Percentiles rank a stretch among this genome's conserved stretches.
Evolutionary conservation across 1,140 invertebrate species (phyloP).

Genomic region (Apis cerana): DNA sequence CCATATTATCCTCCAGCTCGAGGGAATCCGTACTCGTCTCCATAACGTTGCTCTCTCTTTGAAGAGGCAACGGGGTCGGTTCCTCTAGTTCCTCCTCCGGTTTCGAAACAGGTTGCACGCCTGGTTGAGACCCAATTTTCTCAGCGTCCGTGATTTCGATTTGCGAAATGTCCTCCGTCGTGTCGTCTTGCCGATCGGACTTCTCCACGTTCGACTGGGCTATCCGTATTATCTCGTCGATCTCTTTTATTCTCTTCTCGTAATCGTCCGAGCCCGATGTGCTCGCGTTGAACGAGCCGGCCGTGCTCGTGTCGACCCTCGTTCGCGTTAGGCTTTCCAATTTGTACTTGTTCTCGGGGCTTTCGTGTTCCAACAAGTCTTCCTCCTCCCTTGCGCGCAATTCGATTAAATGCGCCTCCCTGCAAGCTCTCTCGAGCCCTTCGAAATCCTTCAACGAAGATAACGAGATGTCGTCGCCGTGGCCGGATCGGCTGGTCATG

Average conservation of each 20-base stretch:
- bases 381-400: constrained; percentile 92
- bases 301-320: constrained; percentile 68
- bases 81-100: constrained; percentile 23
- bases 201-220: constrained; percentile 87
- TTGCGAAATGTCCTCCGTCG: constrained; percentile 79
- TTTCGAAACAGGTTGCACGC: background rate
- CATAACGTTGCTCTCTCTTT: constrained; percentile 78
- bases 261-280: constrained; percentile 86
- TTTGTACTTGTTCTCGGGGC: constrained; percentile 83
- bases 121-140: constrained; percentile 32
- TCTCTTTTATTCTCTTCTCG: constrained; percentile 87
- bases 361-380: constrained; percentile 88
- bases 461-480: constrained; percentile 94
- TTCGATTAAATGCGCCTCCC: constrained; percentile 91
- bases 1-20: constrained; percentile 79
- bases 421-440: constrained; percentile 93
- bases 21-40: constrained; percentile 85
- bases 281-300: constrained; percentile 79
- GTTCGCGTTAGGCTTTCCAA: constrained; percentile 74
- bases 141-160: constrained; percentile 75
- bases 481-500: constrained; percentile 84
- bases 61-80: background rate
- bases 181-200: constrained; percentile 83
- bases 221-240: constrained; percentile 88
- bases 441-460: constrained; percentile 97